Evolutionary conservation across 2,797 vertebrate species (phyloP).

Genomic region (Schizopygopsis pylzovi): DNA sequence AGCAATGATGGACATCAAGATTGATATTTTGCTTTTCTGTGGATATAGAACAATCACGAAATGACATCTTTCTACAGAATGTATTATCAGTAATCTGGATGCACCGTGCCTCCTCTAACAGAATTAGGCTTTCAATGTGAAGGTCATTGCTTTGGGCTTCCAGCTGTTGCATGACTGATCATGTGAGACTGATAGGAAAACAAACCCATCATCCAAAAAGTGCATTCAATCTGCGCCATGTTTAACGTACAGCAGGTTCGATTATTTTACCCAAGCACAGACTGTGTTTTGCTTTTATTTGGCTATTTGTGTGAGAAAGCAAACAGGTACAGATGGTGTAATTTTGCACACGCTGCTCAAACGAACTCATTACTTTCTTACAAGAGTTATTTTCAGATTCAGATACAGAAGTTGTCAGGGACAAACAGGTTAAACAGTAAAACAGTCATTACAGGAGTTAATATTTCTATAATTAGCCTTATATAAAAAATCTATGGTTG

Average conservation of each 20-base stretch:
- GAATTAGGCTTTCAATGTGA: slow-evolving; percentile 25
- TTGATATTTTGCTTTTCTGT: slow-evolving; percentile 14
- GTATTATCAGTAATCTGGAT: slow-evolving; percentile 10
- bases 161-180: slow-evolving; percentile 15
- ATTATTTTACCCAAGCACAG: slow-evolving; percentile 12
- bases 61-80: background rate
- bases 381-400: slow-evolving; percentile 8
- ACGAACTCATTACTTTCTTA: slow-evolving; percentile 26
- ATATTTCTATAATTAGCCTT: background rate
- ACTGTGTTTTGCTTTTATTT: background rate
- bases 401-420: background rate
- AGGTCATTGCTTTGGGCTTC: slow-evolving; percentile 10
- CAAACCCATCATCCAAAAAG: background rate
- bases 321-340: slow-evolving; percentile 19
- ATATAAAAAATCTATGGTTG: background rate
- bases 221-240: background rate
- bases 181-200: slow-evolving; percentile 16
- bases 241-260: background rate
- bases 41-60: background rate
- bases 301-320: slow-evolving; percentile 16
- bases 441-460: background rate
- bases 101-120: background rate
- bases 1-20: slow-evolving; percentile 20
- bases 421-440: slow-evolving; percentile 5
- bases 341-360: slow-evolving; percentile 37